These are phyloP conservation scores for Pavo muticus DNA, from an alignment of 2,113 vertebrate species.

Conservation along the genomic window DNA sequence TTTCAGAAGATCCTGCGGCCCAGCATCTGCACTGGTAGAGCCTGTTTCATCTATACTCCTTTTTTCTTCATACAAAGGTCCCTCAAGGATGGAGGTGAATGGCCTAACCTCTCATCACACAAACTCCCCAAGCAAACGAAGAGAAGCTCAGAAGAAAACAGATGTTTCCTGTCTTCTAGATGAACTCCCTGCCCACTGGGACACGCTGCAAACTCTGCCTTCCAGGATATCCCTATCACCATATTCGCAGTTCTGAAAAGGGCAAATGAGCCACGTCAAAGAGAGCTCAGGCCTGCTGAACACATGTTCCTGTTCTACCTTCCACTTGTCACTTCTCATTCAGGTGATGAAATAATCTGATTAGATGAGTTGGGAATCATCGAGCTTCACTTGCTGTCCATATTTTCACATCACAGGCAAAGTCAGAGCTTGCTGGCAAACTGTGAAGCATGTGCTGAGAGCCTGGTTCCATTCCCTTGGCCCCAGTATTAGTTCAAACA, in stretches of 20 bases:
- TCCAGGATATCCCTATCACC: background rate
- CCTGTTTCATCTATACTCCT: background rate
- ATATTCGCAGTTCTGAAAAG: background rate
- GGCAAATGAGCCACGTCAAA: background rate
- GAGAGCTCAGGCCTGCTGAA: background rate
- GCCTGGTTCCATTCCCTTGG: background rate
- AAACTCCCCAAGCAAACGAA: background rate
- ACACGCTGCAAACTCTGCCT: background rate
- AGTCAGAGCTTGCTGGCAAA: background rate
- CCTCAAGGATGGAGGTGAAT: background rate
- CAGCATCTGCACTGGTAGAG: background rate
- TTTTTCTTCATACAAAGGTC: background rate
- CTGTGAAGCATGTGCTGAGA: background rate
- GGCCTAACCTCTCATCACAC: background rate
- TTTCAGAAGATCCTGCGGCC: background rate
- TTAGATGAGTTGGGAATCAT: conserved; percentile 29
- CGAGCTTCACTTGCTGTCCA: background rate
- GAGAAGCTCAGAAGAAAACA: background rate
- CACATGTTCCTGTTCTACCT: background rate
- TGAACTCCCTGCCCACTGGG: background rate
- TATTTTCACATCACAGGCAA: conserved; percentile 21
- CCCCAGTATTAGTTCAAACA: conserved; percentile 21
- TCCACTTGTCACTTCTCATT: conserved; percentile 27
- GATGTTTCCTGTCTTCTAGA: background rate
- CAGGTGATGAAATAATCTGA: conserved; percentile 43